Percentiles rank a stretch among this genome's conserved stretches.
Conservation (phyloP, 2,888 invertebrate genomes). For the Caenorhabditis sp. region DNA sequence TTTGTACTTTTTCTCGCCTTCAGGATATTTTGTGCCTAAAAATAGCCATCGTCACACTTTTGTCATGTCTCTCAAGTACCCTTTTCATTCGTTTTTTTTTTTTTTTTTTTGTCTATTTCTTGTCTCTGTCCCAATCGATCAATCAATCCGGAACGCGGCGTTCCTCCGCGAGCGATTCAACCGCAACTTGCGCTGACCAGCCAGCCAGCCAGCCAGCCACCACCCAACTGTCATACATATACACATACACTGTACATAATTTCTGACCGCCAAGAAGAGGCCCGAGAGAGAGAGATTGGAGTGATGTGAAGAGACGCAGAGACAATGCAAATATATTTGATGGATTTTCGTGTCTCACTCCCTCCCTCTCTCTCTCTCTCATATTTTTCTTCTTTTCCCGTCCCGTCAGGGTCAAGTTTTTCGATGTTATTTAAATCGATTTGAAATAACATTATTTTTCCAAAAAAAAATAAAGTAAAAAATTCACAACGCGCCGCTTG, state of each 20-base stretch:
- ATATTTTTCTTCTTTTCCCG: background rate
- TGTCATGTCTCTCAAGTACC: background rate
- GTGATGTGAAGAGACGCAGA: background rate
- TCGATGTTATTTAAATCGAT: background rate
- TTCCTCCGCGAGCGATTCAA: background rate
- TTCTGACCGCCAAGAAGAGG: background rate
- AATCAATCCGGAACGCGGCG: background rate
- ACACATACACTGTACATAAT: background rate
- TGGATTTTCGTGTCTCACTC: constrained; percentile 1
- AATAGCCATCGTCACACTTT: too few species aligned
- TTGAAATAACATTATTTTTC: too few species aligned
- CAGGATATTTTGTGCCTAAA: too few species aligned
- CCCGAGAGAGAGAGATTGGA: background rate
- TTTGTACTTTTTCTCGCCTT: too few species aligned
- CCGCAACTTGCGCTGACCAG: background rate
- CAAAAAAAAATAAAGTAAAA: too few species aligned
- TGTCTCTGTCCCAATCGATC: background rate
- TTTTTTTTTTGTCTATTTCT: too few species aligned
- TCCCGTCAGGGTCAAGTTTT: background rate
- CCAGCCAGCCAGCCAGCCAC: too few species aligned
- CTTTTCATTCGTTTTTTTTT: too few species aligned
- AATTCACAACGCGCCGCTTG: too few species aligned
- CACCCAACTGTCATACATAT: background rate
- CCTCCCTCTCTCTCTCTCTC: constrained; percentile 2
- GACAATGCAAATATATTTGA: too few species aligned